These are phyloP conservation scores for Ophiodon elongatus DNA, from an alignment of 2,113 vertebrate genomes.

Conservation along the genomic window DNA sequence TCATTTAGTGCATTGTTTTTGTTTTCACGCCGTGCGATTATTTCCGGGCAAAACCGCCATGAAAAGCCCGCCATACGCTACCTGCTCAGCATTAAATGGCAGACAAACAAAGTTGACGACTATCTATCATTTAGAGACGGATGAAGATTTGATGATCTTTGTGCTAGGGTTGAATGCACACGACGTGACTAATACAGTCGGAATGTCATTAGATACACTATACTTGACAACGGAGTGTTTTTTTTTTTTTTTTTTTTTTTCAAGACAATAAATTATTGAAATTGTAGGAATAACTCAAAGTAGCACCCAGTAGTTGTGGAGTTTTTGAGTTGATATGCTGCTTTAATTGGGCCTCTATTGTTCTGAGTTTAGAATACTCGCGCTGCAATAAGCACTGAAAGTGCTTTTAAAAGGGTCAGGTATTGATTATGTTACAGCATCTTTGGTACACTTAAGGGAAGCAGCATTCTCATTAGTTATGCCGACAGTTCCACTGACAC, in stretches of 20 bases:
- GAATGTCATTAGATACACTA: not conserved
- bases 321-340: not conserved
- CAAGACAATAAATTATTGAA: not conserved
- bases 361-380: conserved; percentile 22
- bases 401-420: conserved; percentile 35
- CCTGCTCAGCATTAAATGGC: not conserved
- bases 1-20: not conserved
- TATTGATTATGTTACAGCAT: conserved; percentile 57
- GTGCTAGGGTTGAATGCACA: not conserved
- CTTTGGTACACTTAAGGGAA: conserved; percentile 30
- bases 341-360: conserved; percentile 16
- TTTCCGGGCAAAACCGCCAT: not conserved
- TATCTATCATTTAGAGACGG: not conserved
- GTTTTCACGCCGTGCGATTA: not conserved
- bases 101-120: not conserved
- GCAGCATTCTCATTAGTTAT: conserved; percentile 36
- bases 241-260: not conserved
- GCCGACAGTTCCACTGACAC: conserved; percentile 39
- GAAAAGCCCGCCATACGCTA: not conserved
- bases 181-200: not conserved
- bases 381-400: conserved; percentile 36
- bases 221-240: too few relatives aligned
- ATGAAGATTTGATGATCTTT: not conserved
- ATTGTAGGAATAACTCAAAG: not conserved
- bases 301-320: not conserved